phyloP scores from a whole-genome alignment of 2,797 vertebrate genomes.

The Rhynchonycteris naso region DNA sequence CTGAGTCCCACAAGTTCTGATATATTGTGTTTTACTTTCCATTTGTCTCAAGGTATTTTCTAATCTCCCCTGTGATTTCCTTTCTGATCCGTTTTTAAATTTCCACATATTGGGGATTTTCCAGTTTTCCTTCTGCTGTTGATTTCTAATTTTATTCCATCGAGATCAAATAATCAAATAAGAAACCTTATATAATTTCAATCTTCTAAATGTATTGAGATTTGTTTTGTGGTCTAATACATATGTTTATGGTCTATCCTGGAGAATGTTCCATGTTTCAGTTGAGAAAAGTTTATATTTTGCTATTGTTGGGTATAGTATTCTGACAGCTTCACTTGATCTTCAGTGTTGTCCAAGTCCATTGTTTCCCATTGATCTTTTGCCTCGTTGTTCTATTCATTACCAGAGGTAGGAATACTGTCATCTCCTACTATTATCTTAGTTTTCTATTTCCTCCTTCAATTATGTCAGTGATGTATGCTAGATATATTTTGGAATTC shows the following conservation, averaged over 20 bases:
- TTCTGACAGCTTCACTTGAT: background rate
- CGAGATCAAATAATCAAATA: background rate
- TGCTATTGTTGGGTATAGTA: background rate
- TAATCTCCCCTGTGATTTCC: slow-evolving; percentile 14
- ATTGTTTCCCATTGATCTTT: background rate
- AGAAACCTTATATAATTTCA: background rate
- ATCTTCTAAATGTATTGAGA: background rate
- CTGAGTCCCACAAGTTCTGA: background rate
- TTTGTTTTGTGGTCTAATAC: background rate
- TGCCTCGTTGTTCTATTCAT: background rate
- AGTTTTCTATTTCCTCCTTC: background rate
- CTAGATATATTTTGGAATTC: background rate
- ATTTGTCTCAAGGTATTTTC: slow-evolving; percentile 18
- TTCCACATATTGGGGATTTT: background rate
- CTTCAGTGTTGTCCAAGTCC: background rate
- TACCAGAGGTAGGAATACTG: background rate
- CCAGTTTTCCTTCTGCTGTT: background rate
- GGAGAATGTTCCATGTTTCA: background rate
- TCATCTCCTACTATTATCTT: background rate
- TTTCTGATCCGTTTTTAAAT: slow-evolving; percentile 25
- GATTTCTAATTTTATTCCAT: background rate
- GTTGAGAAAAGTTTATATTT: background rate
- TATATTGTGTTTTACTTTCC: background rate
- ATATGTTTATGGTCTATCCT: background rate
- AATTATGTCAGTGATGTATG: background rate